Base-by-base conservation (phyloP, 2,797 vertebrate genomes). In the Labeo calbasu region DNA sequence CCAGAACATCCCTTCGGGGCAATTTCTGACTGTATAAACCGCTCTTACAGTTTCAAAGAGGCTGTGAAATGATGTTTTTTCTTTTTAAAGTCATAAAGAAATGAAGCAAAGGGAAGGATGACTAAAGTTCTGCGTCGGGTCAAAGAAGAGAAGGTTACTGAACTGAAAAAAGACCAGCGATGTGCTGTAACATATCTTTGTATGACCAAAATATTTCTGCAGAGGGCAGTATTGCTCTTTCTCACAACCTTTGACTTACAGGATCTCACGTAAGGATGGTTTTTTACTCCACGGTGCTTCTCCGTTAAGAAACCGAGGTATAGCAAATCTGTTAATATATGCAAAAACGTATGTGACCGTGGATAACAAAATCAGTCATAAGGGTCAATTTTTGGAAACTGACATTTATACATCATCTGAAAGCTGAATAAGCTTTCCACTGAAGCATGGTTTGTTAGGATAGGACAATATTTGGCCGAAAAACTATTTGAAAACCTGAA, bases 191-290 rank as follows among this genome's bases (percentile, higher is more conserved):
- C n/a, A 8, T 48, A 25, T 21, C 10, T 32, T 53, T 73, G 17
- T 32, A 36, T 75, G 14, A 25, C 21, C n/a, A 23, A 17, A 40
- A 43, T 46, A 25, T 23, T 10, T 46, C 75, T 59, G 36, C 75
- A 77, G 75, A 53, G 21, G 75, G 32, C 75, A 77, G 75, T 59
- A 10, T 59, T 59, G 75, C 21, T 77, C 75, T 77, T 59, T 46
- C 55, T 43, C 36, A 59, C 21, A 43, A 36, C 2, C 32, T 12
- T 21, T 76, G 51, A 21, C 13, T 76, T n/a, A 21, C n/a, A 8
- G 11, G 13, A 4, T 14, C 51, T 57, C 12, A 4, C 21, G 5
- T 10, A 15, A 32, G 12, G 19, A 40, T n/a, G 1, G 0, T 15
- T 13, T 21, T 55, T 36, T 3, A 36, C 21, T 53, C 17, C 17